Percentiles rank a stretch among this genome's conserved stretches.
Evolutionary conservation across 1,140 invertebrate species (phyloP).

Genomic region (Cydia fagiglandana): DNA sequence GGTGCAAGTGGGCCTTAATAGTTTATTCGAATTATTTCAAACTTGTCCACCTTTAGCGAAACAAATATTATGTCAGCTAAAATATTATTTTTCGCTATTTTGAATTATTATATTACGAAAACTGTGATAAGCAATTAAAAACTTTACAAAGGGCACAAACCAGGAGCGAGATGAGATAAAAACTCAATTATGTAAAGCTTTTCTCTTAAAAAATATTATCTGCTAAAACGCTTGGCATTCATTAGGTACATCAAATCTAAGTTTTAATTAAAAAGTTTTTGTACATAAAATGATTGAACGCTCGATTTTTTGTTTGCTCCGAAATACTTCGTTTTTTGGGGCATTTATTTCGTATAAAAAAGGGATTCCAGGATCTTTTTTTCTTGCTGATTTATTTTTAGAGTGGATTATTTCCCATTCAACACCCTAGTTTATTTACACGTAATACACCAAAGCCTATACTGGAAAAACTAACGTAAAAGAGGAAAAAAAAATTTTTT

Average conservation of each 20-base stretch:
- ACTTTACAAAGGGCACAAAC: slow-evolving; percentile 26
- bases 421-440: no score
- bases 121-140: slow-evolving; percentile 27
- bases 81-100: background rate
- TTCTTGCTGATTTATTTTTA: no score
- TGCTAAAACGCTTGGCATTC: slow-evolving; percentile 14
- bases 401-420: no score
- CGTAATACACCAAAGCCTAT: no score
- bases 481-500: no score
- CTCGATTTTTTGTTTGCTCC: no score
- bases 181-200: slow-evolving; percentile 24
- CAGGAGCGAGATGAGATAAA: slow-evolving; percentile 23
- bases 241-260: background rate
- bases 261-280: slow-evolving; percentile 28
- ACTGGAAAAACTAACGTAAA: no score
- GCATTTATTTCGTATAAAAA: no score
- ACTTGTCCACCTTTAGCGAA: background rate
- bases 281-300: background rate
- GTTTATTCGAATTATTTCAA: no score
- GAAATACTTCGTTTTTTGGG: no score
- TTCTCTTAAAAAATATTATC: slow-evolving; percentile 23
- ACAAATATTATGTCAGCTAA: background rate
- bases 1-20: no score
- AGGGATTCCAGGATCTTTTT: no score
- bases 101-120: background rate